phyloP scores from a whole-genome alignment of 2,113 vertebrate species.

The Callipepla californica region DNA sequence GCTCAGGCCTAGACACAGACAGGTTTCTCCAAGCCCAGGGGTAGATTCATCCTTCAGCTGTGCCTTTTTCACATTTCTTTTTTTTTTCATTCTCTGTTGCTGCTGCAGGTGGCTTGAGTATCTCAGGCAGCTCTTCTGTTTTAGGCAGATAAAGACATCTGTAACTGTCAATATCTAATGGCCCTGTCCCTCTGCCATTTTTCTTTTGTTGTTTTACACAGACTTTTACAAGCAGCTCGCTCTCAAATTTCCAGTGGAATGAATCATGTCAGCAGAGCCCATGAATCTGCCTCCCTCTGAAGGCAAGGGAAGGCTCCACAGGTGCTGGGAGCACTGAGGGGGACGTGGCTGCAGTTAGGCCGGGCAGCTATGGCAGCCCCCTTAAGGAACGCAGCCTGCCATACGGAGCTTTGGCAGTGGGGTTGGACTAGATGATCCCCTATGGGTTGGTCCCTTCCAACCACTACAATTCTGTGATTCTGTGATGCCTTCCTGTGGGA shows the following conservation, averaged over 20 bases:
- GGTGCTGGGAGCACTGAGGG: neutral
- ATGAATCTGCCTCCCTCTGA: constrained; percentile 16
- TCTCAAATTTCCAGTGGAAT: constrained; percentile 32
- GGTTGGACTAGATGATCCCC: no score
- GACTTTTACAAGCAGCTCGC: constrained; percentile 21
- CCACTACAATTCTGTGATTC: no score
- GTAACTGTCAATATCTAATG: constrained; percentile 13
- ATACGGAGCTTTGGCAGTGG: no score
- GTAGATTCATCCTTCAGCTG: neutral
- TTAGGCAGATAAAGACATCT: constrained; percentile 41
- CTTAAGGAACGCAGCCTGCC: neutral
- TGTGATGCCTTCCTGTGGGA: neutral
- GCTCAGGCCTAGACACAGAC: neutral
- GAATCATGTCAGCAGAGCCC: neutral
- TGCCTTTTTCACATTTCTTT: neutral
- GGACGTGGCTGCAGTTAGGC: neutral
- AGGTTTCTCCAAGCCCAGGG: neutral
- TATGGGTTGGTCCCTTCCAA: no score
- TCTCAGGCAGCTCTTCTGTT: neutral
- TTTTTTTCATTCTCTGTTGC: neutral
- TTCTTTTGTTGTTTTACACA: constrained; percentile 40
- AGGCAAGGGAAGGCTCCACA: neutral
- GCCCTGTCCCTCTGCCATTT: constrained; percentile 26
- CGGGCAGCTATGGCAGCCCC: neutral
- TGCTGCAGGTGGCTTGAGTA: neutral